Evolutionary conservation across 2,888 invertebrate genomes (phyloP).

Genomic region (Clusia tigrina): DNA sequence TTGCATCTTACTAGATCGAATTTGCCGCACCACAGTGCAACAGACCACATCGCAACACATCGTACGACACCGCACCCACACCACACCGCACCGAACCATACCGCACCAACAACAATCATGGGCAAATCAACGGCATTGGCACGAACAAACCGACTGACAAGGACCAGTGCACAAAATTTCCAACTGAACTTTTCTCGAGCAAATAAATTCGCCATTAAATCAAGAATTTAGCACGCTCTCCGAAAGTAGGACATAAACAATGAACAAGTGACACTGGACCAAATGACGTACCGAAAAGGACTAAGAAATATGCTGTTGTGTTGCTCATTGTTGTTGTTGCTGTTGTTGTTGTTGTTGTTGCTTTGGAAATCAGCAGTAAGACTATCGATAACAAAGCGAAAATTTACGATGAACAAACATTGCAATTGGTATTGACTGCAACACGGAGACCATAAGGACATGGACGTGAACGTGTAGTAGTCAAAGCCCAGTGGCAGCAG

Average conservation of each 20-base stretch:
- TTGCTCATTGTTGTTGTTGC: slow-evolving; percentile 7
- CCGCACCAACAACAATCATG: slow-evolving; percentile 32
- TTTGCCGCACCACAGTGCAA: slow-evolving; percentile 8
- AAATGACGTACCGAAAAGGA: not conserved
- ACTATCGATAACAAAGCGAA: slow-evolving; percentile 43
- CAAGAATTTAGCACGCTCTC: slow-evolving; percentile 35
- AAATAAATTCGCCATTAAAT: slow-evolving; percentile 50
- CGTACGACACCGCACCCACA: no score
- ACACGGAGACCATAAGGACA: slow-evolving; percentile 1
- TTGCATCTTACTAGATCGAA: not conserved
- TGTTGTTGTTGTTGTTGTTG: slow-evolving; percentile 11
- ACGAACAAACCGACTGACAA: not conserved
- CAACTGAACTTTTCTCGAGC: slow-evolving; percentile 18
- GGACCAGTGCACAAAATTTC: slow-evolving; percentile 1
- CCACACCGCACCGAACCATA: no score
- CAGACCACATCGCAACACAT: no score
- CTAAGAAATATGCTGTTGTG: no score
- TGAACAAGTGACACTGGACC: slow-evolving; percentile 5
- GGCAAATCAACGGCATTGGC: not conserved
- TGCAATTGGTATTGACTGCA: slow-evolving; percentile 43
- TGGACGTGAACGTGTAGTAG: no score
- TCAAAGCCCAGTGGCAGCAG: slow-evolving; percentile 20
- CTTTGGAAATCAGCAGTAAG: slow-evolving; percentile 20
- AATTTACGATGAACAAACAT: slow-evolving; percentile 55
- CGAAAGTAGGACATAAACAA: slow-evolving; percentile 10